Base-by-base conservation (phyloP, 2,113 vertebrate genomes). In the Phycodurus eques region DNA sequence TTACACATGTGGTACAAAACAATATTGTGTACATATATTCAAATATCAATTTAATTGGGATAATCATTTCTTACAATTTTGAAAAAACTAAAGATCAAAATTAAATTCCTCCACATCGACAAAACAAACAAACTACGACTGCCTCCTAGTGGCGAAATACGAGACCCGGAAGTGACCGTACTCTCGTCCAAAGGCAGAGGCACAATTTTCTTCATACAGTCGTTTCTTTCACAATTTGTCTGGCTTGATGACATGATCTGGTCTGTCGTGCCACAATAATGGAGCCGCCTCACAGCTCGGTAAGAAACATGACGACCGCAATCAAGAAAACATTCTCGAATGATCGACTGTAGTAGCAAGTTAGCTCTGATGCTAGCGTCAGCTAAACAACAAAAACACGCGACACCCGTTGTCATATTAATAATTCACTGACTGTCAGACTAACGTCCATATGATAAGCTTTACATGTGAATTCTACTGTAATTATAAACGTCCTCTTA, bases 101-200 rank as follows among this genome's bases (percentile, higher is more conserved):
- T 39, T 39, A 39, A 39, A 39, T 39, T 39, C 0, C 13, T 59
- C 4, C 1, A 64, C 51, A 19, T 65, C 43, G 1, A 46, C 13
- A 27, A 64, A 51, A 49, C 14, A 65, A 44, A 49, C 56, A 49
- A 62, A 19, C 43, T 0, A 44, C 0, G 43, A 43, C 1, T 1
- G 81, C 85, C 87, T 80, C 61, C 87, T 64, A 0, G 80, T 75
- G 89, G 83, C 64, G 20, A 31, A 68, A 54, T 8, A 31, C 10
- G 4, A 67, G 9, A 62, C 70, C 80, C 80, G 89, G 89, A 92
- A 87, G 78, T 82, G 20, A 22, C 44, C 3, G 0, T 66, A 79
- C 59, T 44, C 51, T 0, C 15, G n/a, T 2, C 2, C 22, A 10
- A 54, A 73, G 27, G 22, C 4, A 68, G 51, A 12, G 10, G 4